These are phyloP conservation scores for Folsomia manolachei DNA, from an alignment of 2,888 invertebrate genomes.

Conservation along the genomic window DNA sequence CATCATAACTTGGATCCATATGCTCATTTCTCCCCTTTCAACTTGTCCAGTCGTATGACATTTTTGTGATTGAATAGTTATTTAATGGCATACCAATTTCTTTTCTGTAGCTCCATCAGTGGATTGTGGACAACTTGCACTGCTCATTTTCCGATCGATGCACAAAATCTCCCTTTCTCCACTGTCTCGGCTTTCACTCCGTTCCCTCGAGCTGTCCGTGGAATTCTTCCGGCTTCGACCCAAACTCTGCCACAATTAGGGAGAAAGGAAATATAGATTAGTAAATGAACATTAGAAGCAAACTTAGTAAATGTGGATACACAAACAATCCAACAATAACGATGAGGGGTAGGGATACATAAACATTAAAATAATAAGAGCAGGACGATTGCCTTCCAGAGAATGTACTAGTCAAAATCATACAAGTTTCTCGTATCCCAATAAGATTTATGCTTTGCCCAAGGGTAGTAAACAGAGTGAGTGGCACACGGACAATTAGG, in stretches of 20 bases:
- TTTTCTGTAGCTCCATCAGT: conserved; percentile 47
- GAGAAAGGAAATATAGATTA: conserved; percentile 28
- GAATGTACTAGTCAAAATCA: too few species aligned
- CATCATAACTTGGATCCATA: conserved; percentile 25
- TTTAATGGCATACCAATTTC: conserved; percentile 50
- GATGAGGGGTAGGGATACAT: too few species aligned
- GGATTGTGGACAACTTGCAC: conserved; percentile 49
- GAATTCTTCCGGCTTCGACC: conserved; percentile 45
- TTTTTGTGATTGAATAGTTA: too few species aligned
- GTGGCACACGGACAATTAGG: too few species aligned
- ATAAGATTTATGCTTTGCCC: too few species aligned
- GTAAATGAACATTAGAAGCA: conserved; percentile 1
- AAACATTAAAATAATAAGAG: too few species aligned
- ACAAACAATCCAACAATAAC: neutral
- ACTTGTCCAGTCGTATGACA: neutral
- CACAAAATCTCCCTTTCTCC: conserved; percentile 50
- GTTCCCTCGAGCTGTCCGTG: conserved; percentile 44
- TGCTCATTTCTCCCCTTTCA: too few species aligned
- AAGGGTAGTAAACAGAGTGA: too few species aligned
- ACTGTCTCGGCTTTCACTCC: conserved; percentile 46
- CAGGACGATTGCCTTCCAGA: too few species aligned
- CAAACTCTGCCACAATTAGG: conserved; percentile 49
- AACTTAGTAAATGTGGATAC: neutral
- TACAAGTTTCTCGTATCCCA: too few species aligned
- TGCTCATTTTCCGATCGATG: conserved; percentile 52